A percentile compares a stretch with the other conserved stretches of the same genome.
Evolutionary conservation across 2,797 vertebrate species (phyloP).

Genomic region (Cyprinella venusta): DNA sequence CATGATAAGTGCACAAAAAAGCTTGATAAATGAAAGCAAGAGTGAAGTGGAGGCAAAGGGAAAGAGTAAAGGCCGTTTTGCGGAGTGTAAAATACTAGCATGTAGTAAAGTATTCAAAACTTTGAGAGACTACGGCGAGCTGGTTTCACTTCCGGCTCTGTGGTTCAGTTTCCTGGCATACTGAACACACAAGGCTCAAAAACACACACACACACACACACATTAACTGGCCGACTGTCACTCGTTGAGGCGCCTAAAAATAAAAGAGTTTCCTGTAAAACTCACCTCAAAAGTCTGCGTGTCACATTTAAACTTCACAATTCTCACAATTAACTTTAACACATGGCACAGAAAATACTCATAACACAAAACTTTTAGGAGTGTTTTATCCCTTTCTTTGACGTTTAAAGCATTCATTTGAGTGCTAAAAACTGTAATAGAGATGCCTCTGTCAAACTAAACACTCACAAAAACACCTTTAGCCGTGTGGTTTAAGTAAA

Average conservation of each 20-base stretch:
- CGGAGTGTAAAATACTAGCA: slow-evolving; percentile 22
- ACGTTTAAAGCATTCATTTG: neutral
- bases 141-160: slow-evolving; percentile 76
- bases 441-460: neutral
- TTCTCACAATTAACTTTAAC: neutral
- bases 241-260: slow-evolving; percentile 57
- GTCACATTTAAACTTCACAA: slow-evolving; percentile 61
- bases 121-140: slow-evolving; percentile 49
- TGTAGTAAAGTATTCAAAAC: neutral
- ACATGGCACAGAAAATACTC: neutral
- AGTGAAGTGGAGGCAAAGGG: slow-evolving; percentile 12
- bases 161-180: slow-evolving; percentile 77
- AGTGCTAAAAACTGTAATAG: neutral
- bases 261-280: slow-evolving; percentile 75
- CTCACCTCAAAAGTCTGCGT: slow-evolving; percentile 2
- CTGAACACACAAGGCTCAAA: slow-evolving; percentile 61
- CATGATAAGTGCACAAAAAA: neutral
- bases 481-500: neutral
- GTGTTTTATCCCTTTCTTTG: no score
- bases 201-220: slow-evolving; percentile 24
- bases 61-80: slow-evolving; percentile 21
- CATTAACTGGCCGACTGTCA: slow-evolving; percentile 49
- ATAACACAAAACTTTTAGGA: neutral
- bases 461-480: neutral
- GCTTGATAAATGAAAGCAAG: neutral